phyloP scores from a whole-genome alignment of 1,140 invertebrate species.

The Samia ricini region DNA sequence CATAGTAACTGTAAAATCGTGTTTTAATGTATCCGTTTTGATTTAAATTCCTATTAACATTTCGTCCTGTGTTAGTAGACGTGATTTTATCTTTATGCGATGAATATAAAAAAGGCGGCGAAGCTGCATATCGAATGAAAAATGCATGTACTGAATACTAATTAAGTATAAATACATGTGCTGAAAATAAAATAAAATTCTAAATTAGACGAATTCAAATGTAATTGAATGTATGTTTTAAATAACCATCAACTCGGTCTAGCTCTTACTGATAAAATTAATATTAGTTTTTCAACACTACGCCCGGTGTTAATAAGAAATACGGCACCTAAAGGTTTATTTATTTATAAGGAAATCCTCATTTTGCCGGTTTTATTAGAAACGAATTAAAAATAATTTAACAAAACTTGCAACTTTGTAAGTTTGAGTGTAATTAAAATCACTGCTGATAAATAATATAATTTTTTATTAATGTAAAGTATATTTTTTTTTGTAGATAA shows the following conservation, averaged over 20 bases:
- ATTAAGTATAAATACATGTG: conserved; percentile 13
- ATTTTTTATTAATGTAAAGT: too few species aligned
- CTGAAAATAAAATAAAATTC: not conserved
- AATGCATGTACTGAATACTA: conserved; percentile 37
- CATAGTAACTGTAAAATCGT: not conserved
- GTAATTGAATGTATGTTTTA: not conserved
- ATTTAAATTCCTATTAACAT: conserved; percentile 34
- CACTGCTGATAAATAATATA: too few species aligned
- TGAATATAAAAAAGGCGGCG: conserved; percentile 36
- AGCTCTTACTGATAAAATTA: not conserved
- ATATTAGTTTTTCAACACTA: not conserved
- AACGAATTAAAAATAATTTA: too few species aligned
- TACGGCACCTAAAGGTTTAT: too few species aligned
- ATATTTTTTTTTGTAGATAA: too few species aligned
- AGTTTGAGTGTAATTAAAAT: too few species aligned
- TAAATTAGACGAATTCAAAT: not conserved
- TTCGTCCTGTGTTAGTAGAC: conserved; percentile 30
- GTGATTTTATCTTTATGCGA: conserved; percentile 39
- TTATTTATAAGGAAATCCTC: too few species aligned
- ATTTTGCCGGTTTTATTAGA: too few species aligned
- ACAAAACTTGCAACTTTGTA: too few species aligned
- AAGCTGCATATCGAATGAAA: conserved; percentile 42
- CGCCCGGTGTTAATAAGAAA: not conserved
- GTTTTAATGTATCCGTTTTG: conserved; percentile 11
- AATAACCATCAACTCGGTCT: not conserved